A percentile compares a stretch with the other conserved stretches of the same genome.
These are phyloP conservation scores for Falco cherrug DNA, from an alignment of 2,797 vertebrate species.

Conservation along the genomic window DNA sequence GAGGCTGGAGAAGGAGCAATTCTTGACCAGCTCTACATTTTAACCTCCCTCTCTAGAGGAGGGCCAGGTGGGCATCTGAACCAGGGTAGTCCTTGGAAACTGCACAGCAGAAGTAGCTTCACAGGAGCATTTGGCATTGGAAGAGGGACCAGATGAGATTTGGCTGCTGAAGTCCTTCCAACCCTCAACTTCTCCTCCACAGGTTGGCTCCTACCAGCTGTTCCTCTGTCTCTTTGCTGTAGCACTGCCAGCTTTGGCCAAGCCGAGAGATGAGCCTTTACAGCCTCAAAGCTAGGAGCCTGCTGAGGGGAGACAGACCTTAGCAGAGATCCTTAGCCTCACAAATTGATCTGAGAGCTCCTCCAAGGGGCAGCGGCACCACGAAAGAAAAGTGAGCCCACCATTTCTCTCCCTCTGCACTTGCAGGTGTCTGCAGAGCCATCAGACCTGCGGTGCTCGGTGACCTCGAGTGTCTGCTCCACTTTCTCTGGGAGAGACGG, in stretches of 20 bases:
- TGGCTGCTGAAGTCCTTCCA: not conserved
- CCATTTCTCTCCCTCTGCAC: not conserved
- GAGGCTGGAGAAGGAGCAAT: not conserved
- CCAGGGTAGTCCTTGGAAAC: not conserved
- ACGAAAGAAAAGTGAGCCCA: accelerated
- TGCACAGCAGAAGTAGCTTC: not conserved
- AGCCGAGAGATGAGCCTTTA: not conserved
- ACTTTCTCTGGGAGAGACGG: not conserved
- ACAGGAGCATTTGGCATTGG: not conserved
- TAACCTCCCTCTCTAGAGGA: not conserved
- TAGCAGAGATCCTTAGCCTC: not conserved
- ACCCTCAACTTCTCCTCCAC: not conserved
- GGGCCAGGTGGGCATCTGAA: not conserved
- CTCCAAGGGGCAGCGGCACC: not conserved
- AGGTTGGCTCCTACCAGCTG: not conserved
- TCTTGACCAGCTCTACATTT: not conserved
- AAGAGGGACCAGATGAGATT: not conserved
- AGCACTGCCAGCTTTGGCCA: not conserved
- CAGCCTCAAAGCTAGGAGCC: not conserved
- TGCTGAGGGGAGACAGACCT: not conserved
- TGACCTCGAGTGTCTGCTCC: not conserved
- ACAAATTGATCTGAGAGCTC: constrained; percentile 12
- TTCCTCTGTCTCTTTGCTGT: not conserved
- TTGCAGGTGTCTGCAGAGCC: not conserved
- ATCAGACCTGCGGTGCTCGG: not conserved